Conservation (phyloP, 2,797 vertebrate genomes). For the Channallabes apus region DNA sequence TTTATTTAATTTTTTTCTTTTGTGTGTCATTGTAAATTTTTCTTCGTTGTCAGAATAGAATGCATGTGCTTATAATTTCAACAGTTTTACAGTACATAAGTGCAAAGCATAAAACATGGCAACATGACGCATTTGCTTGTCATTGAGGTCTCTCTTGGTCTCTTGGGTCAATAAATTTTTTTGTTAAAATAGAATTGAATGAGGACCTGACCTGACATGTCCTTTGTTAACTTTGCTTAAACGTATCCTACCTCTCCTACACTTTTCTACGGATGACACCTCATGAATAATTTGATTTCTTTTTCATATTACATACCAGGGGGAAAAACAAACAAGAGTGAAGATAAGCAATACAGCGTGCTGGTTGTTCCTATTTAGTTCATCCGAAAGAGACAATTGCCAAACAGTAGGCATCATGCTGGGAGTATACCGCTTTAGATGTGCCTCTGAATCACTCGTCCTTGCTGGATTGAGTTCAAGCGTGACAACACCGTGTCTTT, state of each 20-base stretch:
- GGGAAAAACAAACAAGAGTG: not conserved
- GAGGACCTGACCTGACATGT: not conserved
- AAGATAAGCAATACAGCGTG: not conserved
- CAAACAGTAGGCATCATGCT: not conserved
- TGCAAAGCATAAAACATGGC: not conserved
- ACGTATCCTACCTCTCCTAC: not conserved
- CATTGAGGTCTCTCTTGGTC: not conserved
- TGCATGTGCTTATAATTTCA: not conserved
- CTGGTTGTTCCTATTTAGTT: not conserved
- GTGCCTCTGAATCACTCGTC: not conserved
- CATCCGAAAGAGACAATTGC: not conserved
- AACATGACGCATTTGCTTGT: not conserved
- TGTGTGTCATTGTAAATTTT: too few relatives aligned
- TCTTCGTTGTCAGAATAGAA: too few relatives aligned
- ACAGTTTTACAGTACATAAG: not conserved
- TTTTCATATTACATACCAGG: not conserved
- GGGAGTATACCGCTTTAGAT: not conserved
- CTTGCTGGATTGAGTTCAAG: not conserved
- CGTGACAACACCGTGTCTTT: not conserved
- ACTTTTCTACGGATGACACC: not conserved
- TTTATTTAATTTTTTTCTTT: too few relatives aligned
- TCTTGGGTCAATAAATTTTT: not conserved
- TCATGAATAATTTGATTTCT: not conserved
- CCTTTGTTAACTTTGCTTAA: not conserved
- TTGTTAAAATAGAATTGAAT: not conserved